Conservation (phyloP, 1,140 invertebrate genomes). For the Hormaphis cornu region DNA sequence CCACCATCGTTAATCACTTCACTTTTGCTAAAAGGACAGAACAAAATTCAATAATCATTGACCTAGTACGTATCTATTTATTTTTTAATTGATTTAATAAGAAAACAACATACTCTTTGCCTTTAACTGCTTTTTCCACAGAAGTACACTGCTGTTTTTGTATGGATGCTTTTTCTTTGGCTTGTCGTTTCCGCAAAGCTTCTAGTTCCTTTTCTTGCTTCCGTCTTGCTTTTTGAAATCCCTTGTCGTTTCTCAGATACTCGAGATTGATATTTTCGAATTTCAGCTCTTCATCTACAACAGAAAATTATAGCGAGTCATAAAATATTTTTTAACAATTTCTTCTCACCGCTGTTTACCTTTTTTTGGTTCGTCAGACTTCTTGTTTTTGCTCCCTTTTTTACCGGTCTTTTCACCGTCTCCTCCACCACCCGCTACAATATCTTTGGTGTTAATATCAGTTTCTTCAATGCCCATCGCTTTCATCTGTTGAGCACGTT, state of each 20-base stretch:
- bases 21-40: constrained; percentile 64
- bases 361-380: constrained; percentile 59
- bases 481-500: constrained; percentile 83
- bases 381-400: constrained; percentile 39
- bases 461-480: constrained; percentile 85
- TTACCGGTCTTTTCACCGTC: constrained; percentile 49
- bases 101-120: constrained; percentile 62
- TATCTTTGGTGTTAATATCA: constrained; percentile 49
- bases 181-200: constrained; percentile 78
- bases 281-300: constrained; percentile 53
- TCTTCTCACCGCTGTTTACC: constrained; percentile 42
- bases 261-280: constrained; percentile 91
- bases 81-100: background rate
- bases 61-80: too few species aligned
- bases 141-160: constrained; percentile 92
- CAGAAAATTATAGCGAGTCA: background rate
- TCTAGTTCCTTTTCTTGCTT: constrained; percentile 96
- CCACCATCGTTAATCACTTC: constrained; percentile 68
- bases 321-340: background rate
- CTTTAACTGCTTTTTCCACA: constrained; percentile 90
- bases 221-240: constrained; percentile 85
- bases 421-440: constrained; percentile 42
- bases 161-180: constrained; percentile 82
- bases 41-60: too few species aligned
- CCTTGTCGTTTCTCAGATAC: constrained; percentile 80